phyloP scores from a whole-genome alignment of 2,888 invertebrate species.

The Strigamia transsilvanica region DNA sequence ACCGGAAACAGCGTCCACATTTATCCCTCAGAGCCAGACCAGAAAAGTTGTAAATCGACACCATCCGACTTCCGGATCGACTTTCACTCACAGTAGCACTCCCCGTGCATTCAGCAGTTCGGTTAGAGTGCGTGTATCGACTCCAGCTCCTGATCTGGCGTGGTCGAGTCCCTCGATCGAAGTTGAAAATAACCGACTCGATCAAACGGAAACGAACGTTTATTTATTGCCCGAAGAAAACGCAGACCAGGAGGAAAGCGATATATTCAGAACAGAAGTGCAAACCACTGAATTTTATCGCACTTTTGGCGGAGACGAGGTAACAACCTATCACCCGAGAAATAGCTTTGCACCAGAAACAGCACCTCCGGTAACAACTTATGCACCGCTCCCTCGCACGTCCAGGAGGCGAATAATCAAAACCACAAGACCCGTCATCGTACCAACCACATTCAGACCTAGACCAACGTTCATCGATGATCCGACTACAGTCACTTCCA shows the following conservation, averaged over 20 bases:
- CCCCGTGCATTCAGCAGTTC: neutral
- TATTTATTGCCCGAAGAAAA: neutral
- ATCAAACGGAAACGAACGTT: neutral
- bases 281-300: constrained; percentile 29
- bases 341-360: neutral
- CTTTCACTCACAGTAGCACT: neutral
- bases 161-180: constrained; percentile 1
- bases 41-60: constrained; percentile 15
- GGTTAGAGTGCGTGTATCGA: neutral
- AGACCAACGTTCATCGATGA: neutral
- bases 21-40: neutral
- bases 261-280: constrained; percentile 25
- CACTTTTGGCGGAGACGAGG: constrained; percentile 18
- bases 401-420: constrained; percentile 22
- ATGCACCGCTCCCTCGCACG: neutral
- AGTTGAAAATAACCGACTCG: neutral
- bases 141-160: neutral
- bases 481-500: constrained; percentile 43
- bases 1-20: neutral
- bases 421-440: constrained; percentile 24
- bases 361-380: constrained; percentile 5
- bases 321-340: constrained; percentile 52
- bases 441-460: constrained; percentile 37
- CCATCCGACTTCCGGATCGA: constrained; percentile 1
- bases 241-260: constrained; percentile 6